A percentile compares a stretch with the other conserved stretches of the same genome.
phyloP scores from a whole-genome alignment of 1,140 invertebrate species.

The Heliconius himera region DNA sequence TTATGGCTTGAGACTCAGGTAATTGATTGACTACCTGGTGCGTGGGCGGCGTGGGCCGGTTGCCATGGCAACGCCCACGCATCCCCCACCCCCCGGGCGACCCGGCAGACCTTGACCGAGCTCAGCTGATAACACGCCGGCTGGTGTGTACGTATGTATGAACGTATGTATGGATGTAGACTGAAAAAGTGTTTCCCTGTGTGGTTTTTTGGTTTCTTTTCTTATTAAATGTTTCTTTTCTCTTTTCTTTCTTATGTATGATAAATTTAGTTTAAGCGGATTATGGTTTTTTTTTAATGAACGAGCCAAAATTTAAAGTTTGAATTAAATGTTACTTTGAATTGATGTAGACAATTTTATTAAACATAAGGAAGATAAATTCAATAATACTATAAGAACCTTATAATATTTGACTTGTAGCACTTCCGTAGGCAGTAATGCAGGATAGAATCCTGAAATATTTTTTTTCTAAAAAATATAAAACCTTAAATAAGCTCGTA shows the following conservation, averaged over 20 bases:
- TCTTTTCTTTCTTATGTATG: too few species aligned
- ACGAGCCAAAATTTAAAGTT: background rate
- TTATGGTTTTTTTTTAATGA: background rate
- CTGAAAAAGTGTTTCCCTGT: background rate
- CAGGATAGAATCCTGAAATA: background rate
- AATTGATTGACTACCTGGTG: slow-evolving; percentile 75
- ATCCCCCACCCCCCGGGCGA: slow-evolving; percentile 46
- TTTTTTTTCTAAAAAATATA: background rate
- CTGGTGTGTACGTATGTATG: background rate
- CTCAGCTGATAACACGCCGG: slow-evolving; percentile 57
- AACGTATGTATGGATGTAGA: background rate
- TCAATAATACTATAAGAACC: background rate
- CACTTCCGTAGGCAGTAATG: background rate
- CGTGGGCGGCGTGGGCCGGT: slow-evolving; percentile 75
- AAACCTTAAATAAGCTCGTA: too few species aligned
- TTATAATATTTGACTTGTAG: background rate
- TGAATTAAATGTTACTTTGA: background rate
- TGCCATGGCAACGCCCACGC: slow-evolving; percentile 73
- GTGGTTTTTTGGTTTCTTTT: too few species aligned
- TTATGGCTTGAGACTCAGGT: slow-evolving; percentile 60
- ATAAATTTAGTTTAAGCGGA: background rate
- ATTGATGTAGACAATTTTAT: background rate
- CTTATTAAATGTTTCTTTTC: too few species aligned
- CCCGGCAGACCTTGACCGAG: slow-evolving; percentile 71
- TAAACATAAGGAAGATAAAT: background rate